Conservation (phyloP, 2,797 vertebrate genomes). For the Decapterus maruadsi region DNA sequence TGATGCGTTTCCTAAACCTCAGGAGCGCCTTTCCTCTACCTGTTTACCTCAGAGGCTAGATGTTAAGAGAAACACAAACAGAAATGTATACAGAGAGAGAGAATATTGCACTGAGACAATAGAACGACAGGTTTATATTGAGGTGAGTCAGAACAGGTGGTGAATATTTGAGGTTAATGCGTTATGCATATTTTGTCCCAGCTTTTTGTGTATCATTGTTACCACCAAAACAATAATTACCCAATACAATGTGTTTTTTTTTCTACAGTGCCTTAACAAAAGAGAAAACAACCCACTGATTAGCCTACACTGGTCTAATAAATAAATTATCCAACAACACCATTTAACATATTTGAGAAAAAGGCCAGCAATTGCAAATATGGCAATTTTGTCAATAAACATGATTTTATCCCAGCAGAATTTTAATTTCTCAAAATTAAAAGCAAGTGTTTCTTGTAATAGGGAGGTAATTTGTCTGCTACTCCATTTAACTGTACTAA, state of each 20-base stretch:
- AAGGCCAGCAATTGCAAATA: conserved; percentile 19
- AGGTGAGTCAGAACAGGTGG: neutral
- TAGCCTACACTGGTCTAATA: conserved; percentile 16
- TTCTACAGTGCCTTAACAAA: conserved; percentile 20
- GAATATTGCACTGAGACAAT: conserved; percentile 7
- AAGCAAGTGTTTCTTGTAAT: conserved; percentile 49
- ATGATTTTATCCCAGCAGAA: conserved; percentile 22
- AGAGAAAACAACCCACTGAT: conserved; percentile 23
- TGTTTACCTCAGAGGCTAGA: conserved; percentile 33
- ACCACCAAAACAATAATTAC: conserved; percentile 17
- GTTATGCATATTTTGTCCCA: conserved; percentile 22
- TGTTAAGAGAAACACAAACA: conserved; percentile 59
- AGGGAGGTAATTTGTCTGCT: conserved; percentile 45
- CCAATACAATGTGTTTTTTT: conserved; percentile 4
- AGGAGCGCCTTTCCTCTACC: conserved; percentile 38
- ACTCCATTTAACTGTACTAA: conserved; percentile 53
- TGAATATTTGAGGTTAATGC: neutral
- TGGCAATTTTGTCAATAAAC: neutral
- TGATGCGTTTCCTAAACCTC: conserved; percentile 64
- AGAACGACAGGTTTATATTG: neutral
- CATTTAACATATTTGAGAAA: conserved; percentile 35
- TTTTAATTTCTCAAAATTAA: conserved; percentile 54
- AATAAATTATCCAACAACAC: conserved; percentile 34
- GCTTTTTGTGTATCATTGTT: neutral
- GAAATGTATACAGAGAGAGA: conserved; percentile 29